Percentiles rank a stretch among this genome's conserved stretches.
Conservation (phyloP, 2,113 vertebrate species). For the Acrocephalus arundinaceus region DNA sequence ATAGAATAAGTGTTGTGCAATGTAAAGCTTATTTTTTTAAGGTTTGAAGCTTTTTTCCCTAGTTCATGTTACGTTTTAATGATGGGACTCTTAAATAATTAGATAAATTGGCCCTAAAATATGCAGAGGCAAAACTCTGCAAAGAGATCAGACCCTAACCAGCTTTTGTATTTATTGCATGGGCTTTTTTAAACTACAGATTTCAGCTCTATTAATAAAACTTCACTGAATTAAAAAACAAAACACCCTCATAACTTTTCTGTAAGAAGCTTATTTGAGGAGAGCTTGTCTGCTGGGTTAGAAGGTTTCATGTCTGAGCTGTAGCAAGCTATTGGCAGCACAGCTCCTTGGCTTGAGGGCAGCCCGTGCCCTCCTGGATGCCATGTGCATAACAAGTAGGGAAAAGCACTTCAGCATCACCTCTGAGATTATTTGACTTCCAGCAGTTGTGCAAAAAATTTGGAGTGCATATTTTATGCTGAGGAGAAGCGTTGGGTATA, state of each 20-base stretch:
- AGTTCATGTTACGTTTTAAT: not conserved
- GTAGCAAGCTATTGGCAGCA: not conserved
- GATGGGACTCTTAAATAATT: not conserved
- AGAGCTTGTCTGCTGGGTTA: not conserved
- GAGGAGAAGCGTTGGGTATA: not conserved
- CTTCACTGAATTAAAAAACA: not conserved
- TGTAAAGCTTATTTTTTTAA: not conserved
- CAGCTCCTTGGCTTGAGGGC: not conserved
- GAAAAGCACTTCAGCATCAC: not conserved
- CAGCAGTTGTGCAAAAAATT: not conserved
- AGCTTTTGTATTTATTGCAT: not conserved
- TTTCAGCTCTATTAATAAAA: not conserved
- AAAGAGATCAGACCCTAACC: not conserved
- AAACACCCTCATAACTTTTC: fast-evolving
- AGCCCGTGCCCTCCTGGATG: not conserved
- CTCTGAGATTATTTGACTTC: not conserved
- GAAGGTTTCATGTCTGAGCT: not conserved
- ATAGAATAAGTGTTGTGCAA: not conserved
- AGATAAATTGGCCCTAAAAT: not conserved
- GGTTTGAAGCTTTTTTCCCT: not conserved
- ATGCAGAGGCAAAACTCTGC: not conserved
- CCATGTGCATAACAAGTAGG: not conserved
- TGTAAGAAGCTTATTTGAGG: not conserved
- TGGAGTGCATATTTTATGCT: not conserved
- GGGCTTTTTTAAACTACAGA: not conserved